phyloP scores from a whole-genome alignment of 2,113 vertebrate species.

The Pollachius pollachius region DNA sequence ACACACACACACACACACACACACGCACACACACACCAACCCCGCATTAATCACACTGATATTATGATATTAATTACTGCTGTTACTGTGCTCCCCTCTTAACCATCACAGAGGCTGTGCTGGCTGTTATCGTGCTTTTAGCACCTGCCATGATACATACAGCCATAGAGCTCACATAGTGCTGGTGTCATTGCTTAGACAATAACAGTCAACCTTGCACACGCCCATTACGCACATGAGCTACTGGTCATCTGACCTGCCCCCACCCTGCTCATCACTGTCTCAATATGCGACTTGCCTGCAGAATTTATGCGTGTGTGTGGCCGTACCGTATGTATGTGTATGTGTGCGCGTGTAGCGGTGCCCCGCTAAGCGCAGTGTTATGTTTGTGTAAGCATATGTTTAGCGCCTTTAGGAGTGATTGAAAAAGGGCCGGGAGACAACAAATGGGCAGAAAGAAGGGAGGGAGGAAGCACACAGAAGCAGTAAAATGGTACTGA shows the following conservation, averaged over 20 bases:
- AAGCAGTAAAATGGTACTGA: slow-evolving; percentile 1
- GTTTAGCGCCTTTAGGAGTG: neutral
- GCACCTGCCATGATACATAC: no score
- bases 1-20: slow-evolving; percentile 1
- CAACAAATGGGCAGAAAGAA: neutral
- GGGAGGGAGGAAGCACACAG: neutral
- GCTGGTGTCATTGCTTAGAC: neutral
- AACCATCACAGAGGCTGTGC: no score
- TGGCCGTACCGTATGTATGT: neutral
- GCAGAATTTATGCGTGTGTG: neutral
- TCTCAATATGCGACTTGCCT: no score
- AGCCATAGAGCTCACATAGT: neutral
- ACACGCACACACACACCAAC: slow-evolving; percentile 1
- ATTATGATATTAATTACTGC: neutral
- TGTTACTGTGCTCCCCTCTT: neutral
- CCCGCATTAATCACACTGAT: no score
- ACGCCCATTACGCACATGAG: slow-evolving; percentile 6
- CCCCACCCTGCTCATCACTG: slow-evolving; percentile 1
- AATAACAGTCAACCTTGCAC: slow-evolving; percentile 9
- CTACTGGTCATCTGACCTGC: slow-evolving; percentile 28
- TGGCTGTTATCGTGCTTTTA: no score
- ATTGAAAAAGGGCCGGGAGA: slow-evolving; percentile 4
- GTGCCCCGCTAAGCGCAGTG: slow-evolving; percentile 15
- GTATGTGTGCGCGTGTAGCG: slow-evolving; percentile 1
- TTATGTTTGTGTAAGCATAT: neutral